Evolutionary conservation across 2,113 vertebrate species (phyloP).

Genomic region (Channa argus): DNA sequence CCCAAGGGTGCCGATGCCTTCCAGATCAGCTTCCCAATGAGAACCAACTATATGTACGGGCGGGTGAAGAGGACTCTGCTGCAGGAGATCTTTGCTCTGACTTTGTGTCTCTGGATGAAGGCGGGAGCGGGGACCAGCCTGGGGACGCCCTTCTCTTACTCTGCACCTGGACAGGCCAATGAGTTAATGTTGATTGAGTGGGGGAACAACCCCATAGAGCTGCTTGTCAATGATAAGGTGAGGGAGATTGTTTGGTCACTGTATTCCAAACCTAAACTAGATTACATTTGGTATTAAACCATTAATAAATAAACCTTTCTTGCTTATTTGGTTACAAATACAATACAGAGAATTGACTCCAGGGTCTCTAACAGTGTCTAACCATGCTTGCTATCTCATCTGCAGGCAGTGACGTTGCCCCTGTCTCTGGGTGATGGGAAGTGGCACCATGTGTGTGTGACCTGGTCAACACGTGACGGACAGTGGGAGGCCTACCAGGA

Average conservation of each 20-base stretch:
- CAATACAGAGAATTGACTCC: no score
- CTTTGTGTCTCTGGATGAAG: slow-evolving; percentile 85
- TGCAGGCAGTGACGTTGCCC: slow-evolving; percentile 81
- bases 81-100: slow-evolving; percentile 84
- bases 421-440: slow-evolving; percentile 84
- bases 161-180: slow-evolving; percentile 83
- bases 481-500: slow-evolving; percentile 88
- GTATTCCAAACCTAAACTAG: no score
- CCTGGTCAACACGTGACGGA: slow-evolving; percentile 86
- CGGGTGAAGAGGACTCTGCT: slow-evolving; percentile 80
- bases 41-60: slow-evolving; percentile 85
- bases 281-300: no score
- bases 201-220: slow-evolving; percentile 84
- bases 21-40: slow-evolving; percentile 85
- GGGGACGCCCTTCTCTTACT: slow-evolving; percentile 86
- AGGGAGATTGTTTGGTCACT: slow-evolving; percentile 5
- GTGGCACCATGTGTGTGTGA: slow-evolving; percentile 88
- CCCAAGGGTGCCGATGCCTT: slow-evolving; percentile 67
- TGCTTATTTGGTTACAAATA: no score
- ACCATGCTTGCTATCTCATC: background rate
- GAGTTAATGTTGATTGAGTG: slow-evolving; percentile 87
- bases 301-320: no score
- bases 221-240: slow-evolving; percentile 85
- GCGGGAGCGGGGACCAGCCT: slow-evolving; percentile 66
- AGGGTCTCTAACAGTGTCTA: background rate